Base-by-base conservation (phyloP, 2,113 vertebrate species). In the Salvelinus namaycush region DNA sequence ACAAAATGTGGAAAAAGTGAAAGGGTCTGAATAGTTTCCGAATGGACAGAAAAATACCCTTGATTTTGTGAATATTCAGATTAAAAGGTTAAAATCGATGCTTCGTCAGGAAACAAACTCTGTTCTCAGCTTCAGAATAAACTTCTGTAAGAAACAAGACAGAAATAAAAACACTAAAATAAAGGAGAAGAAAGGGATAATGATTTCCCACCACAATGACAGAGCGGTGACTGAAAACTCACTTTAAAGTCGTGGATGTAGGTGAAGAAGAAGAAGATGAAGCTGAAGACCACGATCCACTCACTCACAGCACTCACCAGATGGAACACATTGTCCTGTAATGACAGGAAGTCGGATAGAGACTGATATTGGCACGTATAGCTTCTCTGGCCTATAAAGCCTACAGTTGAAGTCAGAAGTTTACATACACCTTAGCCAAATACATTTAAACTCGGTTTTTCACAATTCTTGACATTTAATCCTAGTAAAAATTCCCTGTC, bases 161-260 rank as follows among this genome's bases (percentile, higher is more conserved):
- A 24, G 1, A 66, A 22, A 75, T 49, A 49, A 13, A 77, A 22
- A 67, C 57, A 6, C n/a, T n/a, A 5, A 16, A 20, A 22, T 5
- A 60, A 26, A 73, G 16, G 4, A 66, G 70, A 68, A 72, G 49
- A 72, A 57, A 48, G 5, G 5, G 29, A 49, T 8, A 54, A 22
- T 6, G 2, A 34, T 68, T 68, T 8, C 31, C 0, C 27, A n/a
- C 62, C 13, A 57, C 24, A 24, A 31, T 0, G 20, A 39, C 39
- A 39, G 39, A 31, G 31, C 31, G 4, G 11, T 29, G 3, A 62
- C 3, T 22, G 24, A 29, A 60, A 9, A 90, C 95, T 86, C 85
- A 99, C 98, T 94, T 97, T 95, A 87, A 99, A 99, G 66, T 99
- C 97, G 9, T 89, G 88, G 80, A 99, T 96, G 87, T 95, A 99